Evolutionary conservation across 2,888 invertebrate genomes (phyloP).

Genomic region (Leptothorax acervorum): DNA sequence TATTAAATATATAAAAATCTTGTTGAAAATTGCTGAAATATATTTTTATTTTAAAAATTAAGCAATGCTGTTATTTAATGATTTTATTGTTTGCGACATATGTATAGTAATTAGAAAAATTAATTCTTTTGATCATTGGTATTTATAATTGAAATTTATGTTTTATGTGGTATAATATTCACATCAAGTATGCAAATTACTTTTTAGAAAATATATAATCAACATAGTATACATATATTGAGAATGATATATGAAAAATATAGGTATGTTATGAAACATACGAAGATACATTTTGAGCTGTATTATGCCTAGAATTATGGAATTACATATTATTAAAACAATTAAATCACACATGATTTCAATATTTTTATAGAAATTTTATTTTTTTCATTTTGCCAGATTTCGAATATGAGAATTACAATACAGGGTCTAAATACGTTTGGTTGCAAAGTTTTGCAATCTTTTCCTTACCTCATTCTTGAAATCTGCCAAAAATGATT

Average conservation of each 20-base stretch:
- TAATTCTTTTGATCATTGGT: background rate
- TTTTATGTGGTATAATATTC: background rate
- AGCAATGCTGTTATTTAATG: background rate
- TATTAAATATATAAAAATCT: background rate
- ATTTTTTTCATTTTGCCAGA: constrained; percentile 57
- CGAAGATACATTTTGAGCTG: background rate
- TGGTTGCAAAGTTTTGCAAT: constrained; percentile 3
- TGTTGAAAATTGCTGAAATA: constrained; percentile 25
- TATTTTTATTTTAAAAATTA: constrained; percentile 19
- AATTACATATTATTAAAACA: background rate
- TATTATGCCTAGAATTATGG: background rate
- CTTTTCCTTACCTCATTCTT: background rate
- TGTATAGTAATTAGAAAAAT: constrained; percentile 7
- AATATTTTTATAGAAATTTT: constrained; percentile 35
- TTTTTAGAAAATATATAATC: background rate
- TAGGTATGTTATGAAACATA: background rate
- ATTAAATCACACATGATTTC: background rate
- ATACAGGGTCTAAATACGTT: background rate
- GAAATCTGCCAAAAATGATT: constrained; percentile 6
- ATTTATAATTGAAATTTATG: background rate
- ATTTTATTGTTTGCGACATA: background rate
- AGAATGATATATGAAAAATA: background rate
- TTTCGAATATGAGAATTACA: constrained; percentile 64
- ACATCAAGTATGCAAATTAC: background rate
- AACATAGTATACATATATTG: background rate